phyloP scores from a whole-genome alignment of 2,888 invertebrate genomes.

The Ectemnius lituratus region DNA sequence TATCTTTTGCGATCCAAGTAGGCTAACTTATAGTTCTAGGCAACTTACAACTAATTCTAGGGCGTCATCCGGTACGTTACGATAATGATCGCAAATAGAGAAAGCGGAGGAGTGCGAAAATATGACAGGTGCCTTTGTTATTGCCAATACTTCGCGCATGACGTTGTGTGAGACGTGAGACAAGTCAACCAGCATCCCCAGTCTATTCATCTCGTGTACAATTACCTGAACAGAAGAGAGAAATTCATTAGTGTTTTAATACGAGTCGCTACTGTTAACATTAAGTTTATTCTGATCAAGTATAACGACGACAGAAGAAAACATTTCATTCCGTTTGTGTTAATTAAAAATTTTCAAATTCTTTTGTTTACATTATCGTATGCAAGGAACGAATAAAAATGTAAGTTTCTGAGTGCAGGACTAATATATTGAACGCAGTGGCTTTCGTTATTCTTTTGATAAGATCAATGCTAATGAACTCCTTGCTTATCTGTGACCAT shows the following conservation, averaged over 20 bases:
- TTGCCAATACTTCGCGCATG: conserved; percentile 79
- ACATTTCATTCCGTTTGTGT: not conserved
- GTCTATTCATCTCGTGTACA: conserved; percentile 82
- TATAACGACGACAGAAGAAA: not conserved
- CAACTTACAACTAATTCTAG: conserved; percentile 78
- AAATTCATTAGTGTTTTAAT: not conserved
- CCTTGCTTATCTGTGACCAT: too few relatives aligned
- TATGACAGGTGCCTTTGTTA: conserved; percentile 81
- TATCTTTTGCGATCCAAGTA: too few relatives aligned
- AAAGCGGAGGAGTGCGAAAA: conserved; percentile 83
- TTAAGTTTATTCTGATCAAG: not conserved
- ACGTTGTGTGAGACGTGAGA: conserved; percentile 81
- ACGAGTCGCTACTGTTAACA: not conserved
- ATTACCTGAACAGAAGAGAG: conserved; percentile 75
- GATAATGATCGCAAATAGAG: conserved; percentile 78
- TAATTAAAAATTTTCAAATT: too few relatives aligned
- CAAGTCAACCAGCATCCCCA: conserved; percentile 83
- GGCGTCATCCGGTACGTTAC: conserved; percentile 82
- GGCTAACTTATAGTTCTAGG: not conserved
- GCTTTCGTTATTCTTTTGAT: too few relatives aligned
- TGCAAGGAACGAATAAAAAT: too few relatives aligned
- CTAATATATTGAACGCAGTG: too few relatives aligned
- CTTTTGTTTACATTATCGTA: too few relatives aligned
- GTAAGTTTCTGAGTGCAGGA: too few relatives aligned
- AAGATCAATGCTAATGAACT: too few relatives aligned